These are phyloP conservation scores for Sinelater perroti DNA, from an alignment of 2,888 invertebrate species.

Conservation along the genomic window DNA sequence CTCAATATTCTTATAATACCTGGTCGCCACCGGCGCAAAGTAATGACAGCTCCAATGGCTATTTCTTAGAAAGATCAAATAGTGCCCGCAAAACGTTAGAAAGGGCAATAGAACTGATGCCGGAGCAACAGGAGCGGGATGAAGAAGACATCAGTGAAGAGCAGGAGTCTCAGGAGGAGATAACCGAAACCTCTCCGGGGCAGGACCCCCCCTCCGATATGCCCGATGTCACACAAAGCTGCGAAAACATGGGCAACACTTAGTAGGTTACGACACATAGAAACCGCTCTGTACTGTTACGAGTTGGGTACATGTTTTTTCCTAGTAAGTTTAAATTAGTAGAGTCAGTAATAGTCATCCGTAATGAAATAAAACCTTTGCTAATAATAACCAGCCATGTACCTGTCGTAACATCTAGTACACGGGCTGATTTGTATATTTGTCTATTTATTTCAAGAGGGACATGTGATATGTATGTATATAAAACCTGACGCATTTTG, in stretches of 20 bases:
- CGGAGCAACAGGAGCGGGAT: conserved; percentile 67
- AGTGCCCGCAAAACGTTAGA: conserved; percentile 90
- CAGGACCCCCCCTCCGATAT: conserved; percentile 47
- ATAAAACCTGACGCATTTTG: conserved; percentile 57
- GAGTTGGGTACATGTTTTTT: conserved; percentile 24
- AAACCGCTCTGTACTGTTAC: conserved; percentile 25
- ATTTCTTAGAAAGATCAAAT: conserved; percentile 92
- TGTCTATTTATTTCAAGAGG: conserved; percentile 50
- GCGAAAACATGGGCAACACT: conserved; percentile 45
- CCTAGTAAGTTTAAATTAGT: conserved; percentile 12
- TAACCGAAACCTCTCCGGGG: conserved; percentile 44
- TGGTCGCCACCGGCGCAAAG: conserved; percentile 96
- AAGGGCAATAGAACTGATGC: conserved; percentile 78
- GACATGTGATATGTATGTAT: conserved; percentile 61
- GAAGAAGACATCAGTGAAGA: conserved; percentile 57
- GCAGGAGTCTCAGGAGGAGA: conserved; percentile 56
- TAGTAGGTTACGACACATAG: conserved; percentile 36
- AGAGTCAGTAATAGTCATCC: conserved; percentile 13
- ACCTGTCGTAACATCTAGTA: conserved; percentile 32
- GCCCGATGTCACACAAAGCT: conserved; percentile 55
- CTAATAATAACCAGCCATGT: conserved; percentile 23
- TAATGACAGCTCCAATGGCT: conserved; percentile 94
- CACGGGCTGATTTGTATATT: conserved; percentile 42
- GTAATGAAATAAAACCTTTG: conserved; percentile 2
- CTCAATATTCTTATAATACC: conserved; percentile 86